Percentiles rank a stretch among this genome's conserved stretches.
Evolutionary conservation across 1,140 invertebrate species (phyloP).

Genomic region (Ptiloglossa arizonensis): DNA sequence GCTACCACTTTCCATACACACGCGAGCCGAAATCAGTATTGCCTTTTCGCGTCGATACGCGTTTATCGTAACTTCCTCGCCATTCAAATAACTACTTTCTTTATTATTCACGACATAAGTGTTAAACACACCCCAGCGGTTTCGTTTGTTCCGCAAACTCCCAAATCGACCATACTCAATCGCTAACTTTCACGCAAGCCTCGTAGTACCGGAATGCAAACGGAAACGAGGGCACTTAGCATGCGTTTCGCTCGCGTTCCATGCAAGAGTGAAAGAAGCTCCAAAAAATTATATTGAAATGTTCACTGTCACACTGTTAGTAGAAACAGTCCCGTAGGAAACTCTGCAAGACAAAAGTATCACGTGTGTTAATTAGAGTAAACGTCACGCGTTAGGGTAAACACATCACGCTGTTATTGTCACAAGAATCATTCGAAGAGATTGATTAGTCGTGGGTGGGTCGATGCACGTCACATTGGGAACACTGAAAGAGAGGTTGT

Average conservation of each 20-base stretch:
- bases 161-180: too few species aligned
- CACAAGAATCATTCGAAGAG: not conserved
- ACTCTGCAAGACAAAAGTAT: slow-evolving; percentile 4
- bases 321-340: not conserved
- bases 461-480: slow-evolving; percentile 35
- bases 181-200: not conserved
- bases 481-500: not conserved
- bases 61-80: too few species aligned
- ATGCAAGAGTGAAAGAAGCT: slow-evolving; percentile 29
- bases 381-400: too few species aligned
- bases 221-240: not conserved
- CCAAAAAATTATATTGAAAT: not conserved
- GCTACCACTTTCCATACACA: too few species aligned
- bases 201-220: not conserved
- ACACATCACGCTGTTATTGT: slow-evolving; percentile 8
- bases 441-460: not conserved
- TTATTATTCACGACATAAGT: too few species aligned
- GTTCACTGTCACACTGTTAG: slow-evolving; percentile 8
- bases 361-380: not conserved
- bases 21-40: too few species aligned
- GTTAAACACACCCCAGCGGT: too few species aligned
- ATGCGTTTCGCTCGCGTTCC: not conserved
- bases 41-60: too few species aligned
- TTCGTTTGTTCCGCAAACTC: too few species aligned
- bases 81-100: too few species aligned